These are phyloP conservation scores for Thaleichthys pacificus DNA, from an alignment of 2,797 vertebrate species.

Conservation along the genomic window DNA sequence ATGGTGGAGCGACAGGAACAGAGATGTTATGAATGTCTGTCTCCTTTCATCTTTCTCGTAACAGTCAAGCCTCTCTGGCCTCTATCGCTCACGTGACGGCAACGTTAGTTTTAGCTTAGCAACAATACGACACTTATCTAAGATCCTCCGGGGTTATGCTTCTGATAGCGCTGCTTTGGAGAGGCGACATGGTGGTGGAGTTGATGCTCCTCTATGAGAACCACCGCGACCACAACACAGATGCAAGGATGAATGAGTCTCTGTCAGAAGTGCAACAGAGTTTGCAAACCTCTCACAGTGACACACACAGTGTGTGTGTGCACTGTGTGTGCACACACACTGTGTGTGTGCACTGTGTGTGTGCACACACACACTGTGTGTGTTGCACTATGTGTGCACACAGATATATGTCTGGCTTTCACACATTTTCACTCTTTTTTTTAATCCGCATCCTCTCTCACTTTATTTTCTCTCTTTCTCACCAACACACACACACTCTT, in stretches of 20 bases:
- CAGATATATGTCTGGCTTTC: neutral
- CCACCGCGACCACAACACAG: too few species aligned
- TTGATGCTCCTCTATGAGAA: too few species aligned
- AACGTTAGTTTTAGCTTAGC: conserved; percentile 88
- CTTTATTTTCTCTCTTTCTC: too few species aligned
- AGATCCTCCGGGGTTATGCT: conserved; percentile 43
- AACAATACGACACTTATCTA: conserved; percentile 83
- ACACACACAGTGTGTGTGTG: neutral
- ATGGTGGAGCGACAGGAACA: neutral
- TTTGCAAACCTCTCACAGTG: neutral
- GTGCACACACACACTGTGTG: too few species aligned
- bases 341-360: too few species aligned
- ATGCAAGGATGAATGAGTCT: too few species aligned
- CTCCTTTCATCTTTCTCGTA: neutral
- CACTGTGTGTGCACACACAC: too few species aligned
- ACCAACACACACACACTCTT: neutral
- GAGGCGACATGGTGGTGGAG: too few species aligned
- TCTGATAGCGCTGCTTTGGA: neutral
- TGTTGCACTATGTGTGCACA: too few species aligned
- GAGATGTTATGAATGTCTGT: neutral
- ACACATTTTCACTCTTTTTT: neutral
- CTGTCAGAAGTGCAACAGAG: too few species aligned
- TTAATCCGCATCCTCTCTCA: too few species aligned
- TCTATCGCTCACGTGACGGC: conserved; percentile 64
- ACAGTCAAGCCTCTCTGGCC: too few species aligned